Base-by-base conservation (phyloP, 2,113 vertebrate genomes). In the Pterocles burchelli region DNA sequence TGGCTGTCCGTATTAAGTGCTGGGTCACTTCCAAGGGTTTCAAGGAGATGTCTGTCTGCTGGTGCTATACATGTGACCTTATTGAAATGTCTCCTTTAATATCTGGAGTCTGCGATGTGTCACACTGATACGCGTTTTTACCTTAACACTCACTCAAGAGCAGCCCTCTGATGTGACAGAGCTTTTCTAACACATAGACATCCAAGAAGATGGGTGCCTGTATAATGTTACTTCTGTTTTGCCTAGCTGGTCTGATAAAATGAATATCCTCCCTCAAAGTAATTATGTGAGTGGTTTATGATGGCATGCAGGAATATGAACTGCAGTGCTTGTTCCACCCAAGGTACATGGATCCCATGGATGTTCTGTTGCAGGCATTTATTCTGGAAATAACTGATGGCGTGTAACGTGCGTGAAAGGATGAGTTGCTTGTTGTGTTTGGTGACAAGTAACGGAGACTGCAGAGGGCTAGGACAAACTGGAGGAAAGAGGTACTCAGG, bases 71-170 rank as follows among this genome's bases (percentile, higher is more conserved):
- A 41, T 13, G 72, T 90, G 90, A 95, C 76, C 80, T 78, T 75
- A 57, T 13, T 81, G 61, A 94, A 81, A 92, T 62, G 80, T 90
- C 83, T 92, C 85, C 80, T 82, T 90, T 57, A 15, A 17, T 87
- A 78, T 92, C 92, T 87, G n/a, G 66, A 77, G 73, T 45, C 85
- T 93, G 85, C 0, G 20, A 79, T 81, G 73, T 94, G 93, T 93
- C 86, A 79, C 28, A 5, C 61, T 70, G 83, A 95, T 87, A 68
- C 7, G 21, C 3, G 2, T 76, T 95, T 95, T 86, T 93, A 94
- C 92, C 86, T 92, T 92, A 68, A 87, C 90, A 68, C 92, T 96
- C 89, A 89, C 85, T 96, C 88, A 85, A 19, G 86, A 87, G 76
- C 85, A 90, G 68, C 85, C 86, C 45, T 81, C 72, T 57, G 34